Base-by-base conservation (phyloP, 1,140 invertebrate species). In the Conus betulinus region DNA sequence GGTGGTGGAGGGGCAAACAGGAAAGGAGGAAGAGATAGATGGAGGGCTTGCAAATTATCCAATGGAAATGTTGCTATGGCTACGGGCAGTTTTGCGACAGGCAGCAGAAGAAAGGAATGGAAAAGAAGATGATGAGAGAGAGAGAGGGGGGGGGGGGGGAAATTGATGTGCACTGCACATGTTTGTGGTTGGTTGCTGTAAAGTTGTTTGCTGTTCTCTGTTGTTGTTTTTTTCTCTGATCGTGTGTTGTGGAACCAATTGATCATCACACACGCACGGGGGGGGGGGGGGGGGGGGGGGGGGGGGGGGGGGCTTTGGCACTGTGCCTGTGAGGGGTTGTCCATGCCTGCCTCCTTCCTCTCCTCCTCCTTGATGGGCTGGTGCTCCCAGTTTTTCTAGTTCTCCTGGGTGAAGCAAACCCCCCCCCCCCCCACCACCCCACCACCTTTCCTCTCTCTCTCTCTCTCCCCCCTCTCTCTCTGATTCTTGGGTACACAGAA, bases 21-120 rank as follows among this genome's bases (percentile, higher is more conserved):
- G 23, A 23, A 23, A n/a, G 20, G 67, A 63, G 67, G 20, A 20
- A 7, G 67, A 71, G 67, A 71, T 71, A 71, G 67, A 23, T 71
- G 11, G 67, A 71, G 23, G 67, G 67, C 67, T 71, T 71, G 67
- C 67, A 71, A 71, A 71, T 71, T 71, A 71, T 71, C 67, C 67
- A 71, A 71, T 71, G 10, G 17, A 71, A 71, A 13, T 71, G 67
- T 71, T 71, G 67, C 67, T 71, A 71, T 71, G 23, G 67, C 67
- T 71, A 71, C 67, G 11, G 60, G 60, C 60, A 71, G 17, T 23
- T n/a, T n/a, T 20, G 23, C 2, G 67, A 71, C 67, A 71, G 67
- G 67, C 67, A 60, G 57, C 57, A 60, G 57, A 60, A 60, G 57
- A 60, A 60, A 60, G 57, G 57, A 60, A 15, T 63, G 67, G 20